These are phyloP conservation scores for Andrena hattorfiana DNA, from an alignment of 2,888 invertebrate genomes.

Conservation along the genomic window DNA sequence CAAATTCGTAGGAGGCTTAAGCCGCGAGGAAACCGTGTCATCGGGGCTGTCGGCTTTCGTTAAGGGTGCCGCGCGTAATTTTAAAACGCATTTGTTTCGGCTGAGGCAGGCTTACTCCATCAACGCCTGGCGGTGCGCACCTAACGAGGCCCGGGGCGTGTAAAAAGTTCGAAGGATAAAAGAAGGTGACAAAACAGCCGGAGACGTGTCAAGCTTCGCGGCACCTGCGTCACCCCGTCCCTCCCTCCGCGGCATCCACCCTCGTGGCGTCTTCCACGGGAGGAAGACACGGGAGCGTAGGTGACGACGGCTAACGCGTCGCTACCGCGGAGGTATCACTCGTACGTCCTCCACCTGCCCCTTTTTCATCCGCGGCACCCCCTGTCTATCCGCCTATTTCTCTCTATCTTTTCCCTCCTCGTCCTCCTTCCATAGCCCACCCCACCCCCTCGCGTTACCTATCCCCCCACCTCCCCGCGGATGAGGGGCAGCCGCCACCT, in stretches of 20 bases:
- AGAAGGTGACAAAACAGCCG: slow-evolving; percentile 75
- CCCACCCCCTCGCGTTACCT: slow-evolving; percentile 44
- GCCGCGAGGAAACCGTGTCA: slow-evolving; percentile 22
- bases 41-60: slow-evolving; percentile 19
- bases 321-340: slow-evolving; percentile 13
- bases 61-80: slow-evolving; percentile 46
- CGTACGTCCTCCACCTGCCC: slow-evolving; percentile 16
- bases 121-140: slow-evolving; percentile 65
- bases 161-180: slow-evolving; percentile 73
- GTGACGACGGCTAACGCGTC: slow-evolving; percentile 57
- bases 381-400: slow-evolving; percentile 40
- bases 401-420: slow-evolving; percentile 57
- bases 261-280: slow-evolving; percentile 9
- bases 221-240: slow-evolving; percentile 75
- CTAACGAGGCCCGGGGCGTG: slow-evolving; percentile 68
- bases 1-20: slow-evolving; percentile 6
- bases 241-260: neutral
- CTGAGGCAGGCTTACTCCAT: slow-evolving; percentile 68
- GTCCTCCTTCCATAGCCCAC: slow-evolving; percentile 19
- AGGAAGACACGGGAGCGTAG: slow-evolving; percentile 18
- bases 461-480: slow-evolving; percentile 43
- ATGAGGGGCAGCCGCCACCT: slow-evolving; percentile 32
- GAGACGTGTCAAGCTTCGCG: slow-evolving; percentile 80
- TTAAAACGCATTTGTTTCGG: slow-evolving; percentile 67
- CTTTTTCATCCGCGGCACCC: slow-evolving; percentile 32